Conservation (phyloP, 2,888 invertebrate species). For the Synergus laeviventris region DNA sequence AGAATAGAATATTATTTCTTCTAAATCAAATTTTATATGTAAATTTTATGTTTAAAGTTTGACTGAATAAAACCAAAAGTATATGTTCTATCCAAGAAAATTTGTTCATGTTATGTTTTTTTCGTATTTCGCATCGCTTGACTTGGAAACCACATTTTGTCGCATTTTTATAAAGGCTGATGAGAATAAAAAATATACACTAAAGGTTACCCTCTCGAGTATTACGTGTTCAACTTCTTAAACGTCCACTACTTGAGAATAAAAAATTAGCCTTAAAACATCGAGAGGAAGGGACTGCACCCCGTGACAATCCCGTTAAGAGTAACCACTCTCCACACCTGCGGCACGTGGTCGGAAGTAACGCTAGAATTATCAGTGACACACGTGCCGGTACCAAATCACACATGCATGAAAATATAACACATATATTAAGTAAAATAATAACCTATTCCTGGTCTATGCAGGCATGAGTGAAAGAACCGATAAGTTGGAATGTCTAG, state of each 20-base stretch:
- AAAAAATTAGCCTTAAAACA: conserved; percentile 26
- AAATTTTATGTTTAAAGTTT: too few relatives aligned
- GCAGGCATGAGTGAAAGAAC: conserved; percentile 34
- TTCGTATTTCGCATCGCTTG: too few relatives aligned
- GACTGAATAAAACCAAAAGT: too few relatives aligned
- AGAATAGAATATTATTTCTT: not conserved
- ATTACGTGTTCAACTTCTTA: not conserved
- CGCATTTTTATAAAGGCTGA: too few relatives aligned
- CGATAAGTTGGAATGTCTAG: conserved; percentile 31
- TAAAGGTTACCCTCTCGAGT: too few relatives aligned
- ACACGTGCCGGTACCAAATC: conserved; percentile 64
- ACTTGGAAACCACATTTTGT: too few relatives aligned
- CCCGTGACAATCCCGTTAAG: conserved; percentile 35
- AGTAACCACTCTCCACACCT: conserved; percentile 60
- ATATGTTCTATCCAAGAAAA: too few relatives aligned
- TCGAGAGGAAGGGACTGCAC: conserved; percentile 25
- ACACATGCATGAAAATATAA: conserved; percentile 67
- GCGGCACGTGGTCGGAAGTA: conserved; percentile 73
- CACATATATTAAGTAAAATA: conserved; percentile 28
- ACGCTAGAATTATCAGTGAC: conserved; percentile 58
- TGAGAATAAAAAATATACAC: too few relatives aligned
- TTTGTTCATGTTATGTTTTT: too few relatives aligned
- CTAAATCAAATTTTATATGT: not conserved
- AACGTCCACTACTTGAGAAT: not conserved
- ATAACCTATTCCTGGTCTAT: conserved; percentile 25